Evolutionary conservation across 2,113 vertebrate genomes (phyloP), one percentile per base, ranked within the genome.

Genomic region (Varanus komodoensis): DNA sequence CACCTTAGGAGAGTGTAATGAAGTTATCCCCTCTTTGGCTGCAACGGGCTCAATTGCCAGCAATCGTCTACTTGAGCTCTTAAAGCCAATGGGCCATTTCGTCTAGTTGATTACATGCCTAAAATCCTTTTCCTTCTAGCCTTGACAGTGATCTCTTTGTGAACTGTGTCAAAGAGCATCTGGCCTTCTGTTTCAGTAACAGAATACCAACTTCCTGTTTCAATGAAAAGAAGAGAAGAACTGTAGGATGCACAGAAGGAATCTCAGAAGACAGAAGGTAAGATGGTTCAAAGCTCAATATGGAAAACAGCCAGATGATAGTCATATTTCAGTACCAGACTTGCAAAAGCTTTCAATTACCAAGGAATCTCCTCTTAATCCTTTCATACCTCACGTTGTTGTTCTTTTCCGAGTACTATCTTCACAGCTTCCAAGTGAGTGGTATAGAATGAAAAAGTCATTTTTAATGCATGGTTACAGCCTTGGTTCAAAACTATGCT

Each of bases 131-230:
- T 89, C 80, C 91, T 91, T 89, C 71, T 84, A 84, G 19, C 80
- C 89, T 78, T 79, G 87, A 85, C 25, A 69, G 8, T 75, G 64
- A 92, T 88, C 50, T 38, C 91, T 90, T 84, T 87, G 83, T 64
- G 71, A 93, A 88, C 48, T 80, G 52, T 0, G 8, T 83, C 50
- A 79, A 86, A 61, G 79, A 89, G 84, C 88, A 73, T 84, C 61
- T 93, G 74, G 4, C 52, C 38, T 80, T 64, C 87, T 84, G 78
- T 77, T 84, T 74, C 27, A 91, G 57, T 81, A 86, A 91, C 89
- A 94, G 89, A 93, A 93, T 77, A 89, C 44, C 83, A 92, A 89
- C 79, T 34, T 75, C 7, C 82, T 88, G 85, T 81, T 92, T 88
- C 84, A 85, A 23, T 84, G 92, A 92, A 48, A 54, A 48, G 77